These are phyloP conservation scores for Scaptomyza cyrtandrae DNA, from an alignment of 2,888 invertebrate species.

Conservation along the genomic window DNA sequence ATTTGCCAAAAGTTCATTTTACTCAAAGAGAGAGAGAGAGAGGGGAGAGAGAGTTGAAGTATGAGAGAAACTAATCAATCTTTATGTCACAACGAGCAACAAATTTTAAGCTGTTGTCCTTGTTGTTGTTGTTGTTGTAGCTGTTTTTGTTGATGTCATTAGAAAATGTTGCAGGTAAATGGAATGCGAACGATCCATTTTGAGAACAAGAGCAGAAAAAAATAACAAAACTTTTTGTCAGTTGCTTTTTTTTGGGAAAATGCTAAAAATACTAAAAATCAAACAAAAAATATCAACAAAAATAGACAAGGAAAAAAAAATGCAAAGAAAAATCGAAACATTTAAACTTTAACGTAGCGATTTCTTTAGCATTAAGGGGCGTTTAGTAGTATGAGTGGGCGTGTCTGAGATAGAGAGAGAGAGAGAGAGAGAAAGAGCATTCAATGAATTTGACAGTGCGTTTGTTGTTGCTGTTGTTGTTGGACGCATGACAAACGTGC, in stretches of 20 bases:
- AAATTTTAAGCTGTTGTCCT: slow-evolving; percentile 58
- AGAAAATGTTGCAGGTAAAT: slow-evolving; percentile 77
- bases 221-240: slow-evolving; percentile 45
- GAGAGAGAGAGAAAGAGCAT: slow-evolving; percentile 33
- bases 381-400: slow-evolving; percentile 32
- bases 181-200: slow-evolving; percentile 73
- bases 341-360: slow-evolving; percentile 66
- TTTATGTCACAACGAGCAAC: slow-evolving; percentile 73
- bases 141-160: slow-evolving; percentile 69
- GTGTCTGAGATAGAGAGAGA: slow-evolving; percentile 27
- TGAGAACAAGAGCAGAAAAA: slow-evolving; percentile 39
- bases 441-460: slow-evolving; percentile 73
- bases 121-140: slow-evolving; percentile 21
- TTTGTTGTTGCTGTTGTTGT: slow-evolving; percentile 58
- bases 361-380: slow-evolving; percentile 48
- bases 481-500: slow-evolving; percentile 68
- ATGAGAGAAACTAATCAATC: slow-evolving; percentile 71
- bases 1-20: slow-evolving; percentile 60
- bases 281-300: too few relatives aligned
- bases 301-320: slow-evolving; percentile 3
- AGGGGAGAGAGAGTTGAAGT: neutral
- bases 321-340: slow-evolving; percentile 58
- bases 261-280: slow-evolving; percentile 19
- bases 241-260: slow-evolving; percentile 32
- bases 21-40: neutral